Evolutionary conservation across 1,140 invertebrate species (phyloP).

Genomic region (Musca vetustissima): DNA sequence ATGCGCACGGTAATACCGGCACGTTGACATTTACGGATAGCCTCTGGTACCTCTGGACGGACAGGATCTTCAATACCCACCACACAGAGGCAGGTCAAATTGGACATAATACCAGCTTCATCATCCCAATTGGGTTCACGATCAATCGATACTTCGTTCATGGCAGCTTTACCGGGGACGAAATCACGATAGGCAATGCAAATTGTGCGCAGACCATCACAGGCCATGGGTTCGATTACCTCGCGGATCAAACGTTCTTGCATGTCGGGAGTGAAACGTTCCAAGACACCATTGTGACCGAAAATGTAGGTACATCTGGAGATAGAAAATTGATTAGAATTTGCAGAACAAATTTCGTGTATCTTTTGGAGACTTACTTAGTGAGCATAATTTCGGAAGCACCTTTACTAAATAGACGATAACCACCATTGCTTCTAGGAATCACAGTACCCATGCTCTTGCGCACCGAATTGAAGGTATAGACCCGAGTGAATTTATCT

Average conservation of each 20-base stretch:
- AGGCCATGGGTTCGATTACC: conserved; percentile 99
- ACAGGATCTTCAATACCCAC: conserved; percentile 99
- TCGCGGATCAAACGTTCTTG: conserved; percentile 90
- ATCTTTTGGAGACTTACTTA: conserved; percentile 70
- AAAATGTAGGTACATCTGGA: conserved; percentile 93
- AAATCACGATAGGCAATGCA: conserved; percentile 93
- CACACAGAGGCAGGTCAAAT: conserved; percentile 93
- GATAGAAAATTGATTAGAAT: too few species aligned
- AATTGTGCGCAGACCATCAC: conserved; percentile 95
- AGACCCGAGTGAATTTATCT: conserved; percentile 92
- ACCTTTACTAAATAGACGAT: conserved; percentile 95
- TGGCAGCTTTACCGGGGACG: conserved; percentile 87
- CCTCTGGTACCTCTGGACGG: conserved; percentile 93
- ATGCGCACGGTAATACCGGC: conserved; percentile 99
- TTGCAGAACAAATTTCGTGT: not conserved
- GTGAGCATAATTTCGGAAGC: conserved; percentile 99
- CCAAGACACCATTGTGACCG: conserved; percentile 86
- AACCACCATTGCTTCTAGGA: conserved; percentile 80
- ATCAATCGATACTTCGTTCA: conserved; percentile 88
- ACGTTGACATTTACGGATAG: conserved; percentile 92
- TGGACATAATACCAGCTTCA: conserved; percentile 89
- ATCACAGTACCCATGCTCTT: conserved; percentile 99
- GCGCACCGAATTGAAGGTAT: conserved; percentile 98
- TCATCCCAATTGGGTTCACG: conserved; percentile 98
- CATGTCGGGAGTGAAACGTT: conserved; percentile 89